Base-by-base conservation (phyloP, 2,113 vertebrate species). In the Phaethon lepturus region DNA sequence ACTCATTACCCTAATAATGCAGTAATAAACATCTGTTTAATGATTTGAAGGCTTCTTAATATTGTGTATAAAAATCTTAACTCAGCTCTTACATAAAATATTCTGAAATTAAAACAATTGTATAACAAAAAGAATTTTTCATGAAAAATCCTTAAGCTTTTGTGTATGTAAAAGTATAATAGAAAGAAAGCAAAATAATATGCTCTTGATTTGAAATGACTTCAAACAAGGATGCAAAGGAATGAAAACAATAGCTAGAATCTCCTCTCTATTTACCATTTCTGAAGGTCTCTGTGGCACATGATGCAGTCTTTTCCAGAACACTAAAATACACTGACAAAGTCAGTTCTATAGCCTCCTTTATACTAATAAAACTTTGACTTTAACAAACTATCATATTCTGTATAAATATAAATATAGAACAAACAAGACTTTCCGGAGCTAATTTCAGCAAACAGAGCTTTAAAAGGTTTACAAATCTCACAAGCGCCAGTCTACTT, bases 211-310 rank as follows among this genome's bases (percentile, higher is more conserved):
- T 97, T 97, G 80, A 98, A 98, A 98, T 95, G 86, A 98, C 98
- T 98, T 98, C 98, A 98, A 98, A 98, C 91, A 82, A 98, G 97
- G 96, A 98, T 98, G 98, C 98, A 98, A 98, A 98, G 98, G 98
- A 99, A 98, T 98, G 98, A 99, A 98, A 99, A 99, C 98, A 99
- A 99, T 98, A 98, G 98, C 95, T 96, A 98, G 98, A 98, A 99
- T 99, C 98, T 98, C 96, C 95, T 97, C 98, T 98, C 98, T 99
- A 97, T 99, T 99, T 98, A 98, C 97, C 98, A 98, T 98, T 98
- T 99, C 98, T 98, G 98, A 99, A 98, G 97, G 96, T 98, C 96
- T 97, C 97, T 95, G 74, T 81, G 92, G 95, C 94, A 98, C 28
- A 93, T 16, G 56, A 87, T 72, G 26, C n/a, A 93, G 68, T 66